Evolutionary conservation across 2,797 vertebrate species (phyloP), one percentile per base, ranked within the genome.

Genomic region (Todus mexicanus): DNA sequence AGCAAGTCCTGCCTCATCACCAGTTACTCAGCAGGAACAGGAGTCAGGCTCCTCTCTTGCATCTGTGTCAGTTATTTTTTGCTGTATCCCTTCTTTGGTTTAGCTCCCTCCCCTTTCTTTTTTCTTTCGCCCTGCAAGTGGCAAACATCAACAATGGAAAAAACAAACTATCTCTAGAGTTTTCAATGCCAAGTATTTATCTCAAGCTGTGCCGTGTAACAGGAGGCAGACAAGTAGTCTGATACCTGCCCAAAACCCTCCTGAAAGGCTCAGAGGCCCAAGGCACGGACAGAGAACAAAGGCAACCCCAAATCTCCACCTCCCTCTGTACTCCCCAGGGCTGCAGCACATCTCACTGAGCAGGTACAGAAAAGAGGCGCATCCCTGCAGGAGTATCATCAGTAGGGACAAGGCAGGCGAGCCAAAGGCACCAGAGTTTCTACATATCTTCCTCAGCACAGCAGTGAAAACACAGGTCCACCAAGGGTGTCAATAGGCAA

Each of bases 21-120:
- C 81, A 68, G 90, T 96, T 95, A 91, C 92, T 95, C 93, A 95
- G 95, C 93, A 96, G 82, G 87, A 95, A 92, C 70, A 75, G 70
- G 16, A 95, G 57, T 72, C 57, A 40, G 66, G 65, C 59, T 92
- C 79, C 81, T 69, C 73, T 47, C 82, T 48, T 48, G 79, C 94
- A 93, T 91, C 82, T 75, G 65, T 92, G 92, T 65, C 92, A 89
- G 92, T 87, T 96, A 92, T 87, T 93, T 90, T 88, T 92, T 73
- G 84, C 65, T 37, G 27, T 27, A 15, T 42, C 78, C 11, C 51
- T 80, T 71, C 61, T 35, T 37, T 4, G 16, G 16, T 75, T 92
- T 51, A 31, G 35, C 37, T 73, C 51, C 74, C 63, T 33, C n/a
- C 47, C 8, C 15, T 5, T 2, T 7, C 47, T 42, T 27, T 42